Conservation (phyloP, 2,888 invertebrate species). For the Erebia aethiops region DNA sequence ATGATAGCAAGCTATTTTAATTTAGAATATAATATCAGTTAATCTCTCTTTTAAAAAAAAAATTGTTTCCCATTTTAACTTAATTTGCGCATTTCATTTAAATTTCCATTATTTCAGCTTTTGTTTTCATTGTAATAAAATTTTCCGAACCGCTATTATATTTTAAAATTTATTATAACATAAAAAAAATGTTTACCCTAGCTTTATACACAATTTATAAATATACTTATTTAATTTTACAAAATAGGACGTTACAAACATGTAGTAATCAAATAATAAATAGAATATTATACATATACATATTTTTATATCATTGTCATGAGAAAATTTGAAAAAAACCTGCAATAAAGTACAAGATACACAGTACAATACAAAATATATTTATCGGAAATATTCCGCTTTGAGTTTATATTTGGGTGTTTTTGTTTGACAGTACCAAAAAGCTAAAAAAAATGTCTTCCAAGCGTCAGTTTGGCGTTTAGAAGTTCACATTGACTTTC, state of each 20-base stretch:
- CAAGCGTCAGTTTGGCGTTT: too few species aligned
- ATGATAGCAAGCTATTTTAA: not conserved
- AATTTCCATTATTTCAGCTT: not conserved
- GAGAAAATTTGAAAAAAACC: not conserved
- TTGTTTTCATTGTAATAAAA: not conserved
- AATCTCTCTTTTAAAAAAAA: too few species aligned
- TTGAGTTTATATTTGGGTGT: too few species aligned
- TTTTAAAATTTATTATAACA: not conserved
- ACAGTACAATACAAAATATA: too few species aligned
- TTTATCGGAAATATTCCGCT: too few species aligned
- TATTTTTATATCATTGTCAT: constrained; percentile 10
- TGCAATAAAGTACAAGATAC: too few species aligned
- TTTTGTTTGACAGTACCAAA: too few species aligned
- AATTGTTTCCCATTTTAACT: too few species aligned
- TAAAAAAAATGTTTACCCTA: not conserved
- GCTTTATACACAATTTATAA: constrained; percentile 7
- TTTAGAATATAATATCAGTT: not conserved
- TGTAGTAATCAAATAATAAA: constrained; percentile 1
- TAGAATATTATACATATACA: not conserved
- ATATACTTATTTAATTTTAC: too few species aligned
- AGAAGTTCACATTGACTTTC: too few species aligned
- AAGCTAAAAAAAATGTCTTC: too few species aligned
- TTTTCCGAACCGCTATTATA: not conserved
- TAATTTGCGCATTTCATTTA: not conserved
- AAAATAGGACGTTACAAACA: constrained; percentile 12